These are phyloP conservation scores for Aphis gossypii DNA, from an alignment of 1,140 invertebrate species.

Conservation along the genomic window DNA sequence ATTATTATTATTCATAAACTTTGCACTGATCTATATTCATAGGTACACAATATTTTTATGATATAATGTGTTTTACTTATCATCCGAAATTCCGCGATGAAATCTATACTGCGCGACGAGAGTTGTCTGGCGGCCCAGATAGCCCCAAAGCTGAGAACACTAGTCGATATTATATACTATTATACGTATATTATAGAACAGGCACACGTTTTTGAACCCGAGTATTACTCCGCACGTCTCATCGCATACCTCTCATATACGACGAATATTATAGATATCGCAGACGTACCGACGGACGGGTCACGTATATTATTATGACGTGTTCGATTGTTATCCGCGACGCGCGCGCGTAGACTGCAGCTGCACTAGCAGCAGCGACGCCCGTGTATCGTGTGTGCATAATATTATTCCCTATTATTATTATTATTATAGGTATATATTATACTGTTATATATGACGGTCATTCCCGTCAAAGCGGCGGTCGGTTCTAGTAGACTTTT, in stretches of 20 bases:
- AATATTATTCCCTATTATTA: not conserved
- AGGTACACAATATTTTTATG: too few relatives aligned
- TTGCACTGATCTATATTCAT: not conserved
- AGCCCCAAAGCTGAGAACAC: not conserved
- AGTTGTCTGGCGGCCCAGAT: not conserved
- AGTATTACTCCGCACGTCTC: not conserved
- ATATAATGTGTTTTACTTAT: not conserved
- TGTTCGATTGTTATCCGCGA: constrained; percentile 33
- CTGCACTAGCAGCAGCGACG: not conserved
- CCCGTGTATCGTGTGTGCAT: not conserved
- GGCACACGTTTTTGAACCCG: constrained; percentile 38
- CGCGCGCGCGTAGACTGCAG: constrained; percentile 6
- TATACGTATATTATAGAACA: not conserved
- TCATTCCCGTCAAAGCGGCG: not conserved
- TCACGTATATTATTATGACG: constrained; percentile 23
- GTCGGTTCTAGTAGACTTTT: not conserved
- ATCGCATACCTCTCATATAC: not conserved
- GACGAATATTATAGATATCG: not conserved
- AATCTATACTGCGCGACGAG: not conserved
- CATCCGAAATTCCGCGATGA: fast-evolving
- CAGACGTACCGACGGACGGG: not conserved
- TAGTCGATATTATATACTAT: not conserved
- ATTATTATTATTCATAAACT: not conserved
- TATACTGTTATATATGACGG: not conserved
- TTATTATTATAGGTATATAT: not conserved